phyloP scores from a whole-genome alignment of 2,797 vertebrate species.

The Schizothorax lantsangensis region DNA sequence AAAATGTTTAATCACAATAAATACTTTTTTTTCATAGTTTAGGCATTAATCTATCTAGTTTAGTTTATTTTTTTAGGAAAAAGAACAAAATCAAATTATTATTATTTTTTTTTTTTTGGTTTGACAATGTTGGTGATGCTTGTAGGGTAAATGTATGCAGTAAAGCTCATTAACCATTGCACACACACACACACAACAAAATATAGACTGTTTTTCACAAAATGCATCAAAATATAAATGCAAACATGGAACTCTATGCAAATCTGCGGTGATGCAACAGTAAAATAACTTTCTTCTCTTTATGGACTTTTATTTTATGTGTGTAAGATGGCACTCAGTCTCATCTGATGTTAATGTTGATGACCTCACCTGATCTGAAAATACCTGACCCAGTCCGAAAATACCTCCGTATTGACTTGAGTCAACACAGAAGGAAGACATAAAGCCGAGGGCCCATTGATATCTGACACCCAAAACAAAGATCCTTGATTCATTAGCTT shows the following conservation, averaged over 20 bases:
- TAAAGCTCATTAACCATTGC: neutral
- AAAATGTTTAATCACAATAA: no score
- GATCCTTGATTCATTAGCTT: conserved; percentile 35
- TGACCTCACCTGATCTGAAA: conserved; percentile 8
- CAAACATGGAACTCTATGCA: neutral
- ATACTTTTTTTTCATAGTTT: neutral
- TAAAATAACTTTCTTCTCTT: neutral
- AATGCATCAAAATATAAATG: neutral
- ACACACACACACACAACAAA: neutral
- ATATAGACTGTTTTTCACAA: no score
- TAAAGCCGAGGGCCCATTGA: conserved; percentile 16
- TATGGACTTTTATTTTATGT: neutral
- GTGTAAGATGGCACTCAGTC: neutral
- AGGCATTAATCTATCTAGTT: neutral
- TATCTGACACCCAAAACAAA: conserved; percentile 35
- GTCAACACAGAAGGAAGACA: neutral
- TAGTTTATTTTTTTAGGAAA: neutral
- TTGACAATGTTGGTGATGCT: neutral
- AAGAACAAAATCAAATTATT: no score
- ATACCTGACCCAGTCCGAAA: conserved; percentile 25
- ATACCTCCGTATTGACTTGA: conserved; percentile 20
- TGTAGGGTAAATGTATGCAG: neutral
- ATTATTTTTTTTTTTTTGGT: neutral
- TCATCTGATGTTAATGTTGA: neutral
- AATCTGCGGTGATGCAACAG: neutral